Evolutionary conservation across 2,888 invertebrate species (phyloP), one percentile per base, ranked within the genome.

Genomic region (Lasioglossum malachurum): DNA sequence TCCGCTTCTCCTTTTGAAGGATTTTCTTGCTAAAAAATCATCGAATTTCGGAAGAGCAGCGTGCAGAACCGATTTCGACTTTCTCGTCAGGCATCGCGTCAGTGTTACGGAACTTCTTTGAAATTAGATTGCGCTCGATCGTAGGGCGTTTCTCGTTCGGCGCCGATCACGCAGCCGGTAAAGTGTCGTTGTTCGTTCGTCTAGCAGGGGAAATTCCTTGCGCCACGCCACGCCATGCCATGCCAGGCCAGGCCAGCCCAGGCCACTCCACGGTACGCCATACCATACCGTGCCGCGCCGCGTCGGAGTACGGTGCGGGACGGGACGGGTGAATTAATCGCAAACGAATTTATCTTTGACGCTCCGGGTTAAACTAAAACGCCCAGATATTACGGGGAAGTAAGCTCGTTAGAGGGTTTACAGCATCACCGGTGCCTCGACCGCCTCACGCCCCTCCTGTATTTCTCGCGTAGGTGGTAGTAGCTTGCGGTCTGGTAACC

Each of bases 381-480:
- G 93, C 91, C 89, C 91, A 93, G 93, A 94, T 94, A 94, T 94
- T 93, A 94, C 93, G 92, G 90, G 92, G 93, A 94, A 93, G 93
- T 94, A 94, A 95, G 94, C 95, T 95, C 93, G 94, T 94, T 95
- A 94, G 93, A 93, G 93, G 93, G 93, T 94, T 94, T 92, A 93
- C 92, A 92, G 90, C 89, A 90, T 92, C 89, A 90, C 90, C 88
- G 90, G 82, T 86, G 84, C 84, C 86, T 82, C 86, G 84, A 76
- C 86, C 84, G 49, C 74, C 80, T 83, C 77, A 69, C 75, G 49
- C 76, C 83, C 80, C 77, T 77, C 76, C 80, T 80, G 90, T 88
- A 91, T 92, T 87, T 83, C 84, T 89, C 90, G 87, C 90, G 88
- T 91, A 87, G 89, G 91, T 91, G 92, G 94, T 93, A 94, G 93